Conservation (phyloP, 2,113 vertebrate species). For the Sander vitreus region DNA sequence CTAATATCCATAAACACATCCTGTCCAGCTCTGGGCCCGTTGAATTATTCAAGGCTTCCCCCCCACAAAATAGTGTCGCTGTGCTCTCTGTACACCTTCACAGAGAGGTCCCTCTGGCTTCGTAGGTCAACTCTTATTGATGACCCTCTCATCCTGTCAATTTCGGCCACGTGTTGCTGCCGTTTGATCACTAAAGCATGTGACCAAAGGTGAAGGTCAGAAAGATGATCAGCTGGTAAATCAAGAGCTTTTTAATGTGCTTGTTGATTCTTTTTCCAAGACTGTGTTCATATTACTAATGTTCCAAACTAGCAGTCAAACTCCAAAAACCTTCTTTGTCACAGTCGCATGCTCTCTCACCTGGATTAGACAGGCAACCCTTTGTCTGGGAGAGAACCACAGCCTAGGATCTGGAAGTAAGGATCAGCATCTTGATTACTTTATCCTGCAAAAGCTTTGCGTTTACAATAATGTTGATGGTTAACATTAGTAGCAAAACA, state of each 20-base stretch:
- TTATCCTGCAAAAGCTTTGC: background rate
- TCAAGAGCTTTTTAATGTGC: background rate
- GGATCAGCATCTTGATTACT: background rate
- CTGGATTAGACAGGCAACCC: background rate
- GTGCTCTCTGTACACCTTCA: constrained; percentile 25
- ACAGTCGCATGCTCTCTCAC: background rate
- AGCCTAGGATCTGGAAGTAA: background rate
- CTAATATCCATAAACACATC: constrained; percentile 34
- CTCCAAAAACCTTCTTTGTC: background rate
- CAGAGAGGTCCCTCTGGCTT: constrained; percentile 22
- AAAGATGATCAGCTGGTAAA: background rate
- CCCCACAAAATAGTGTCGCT: background rate
- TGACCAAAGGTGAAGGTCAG: constrained; percentile 31
- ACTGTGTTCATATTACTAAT: background rate
- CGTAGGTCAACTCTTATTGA: constrained; percentile 38
- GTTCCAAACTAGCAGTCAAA: background rate
- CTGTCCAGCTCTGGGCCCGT: constrained; percentile 4
- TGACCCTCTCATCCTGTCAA: constrained; percentile 24
- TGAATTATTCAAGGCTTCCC: constrained; percentile 35
- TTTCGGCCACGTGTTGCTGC: constrained; percentile 36
- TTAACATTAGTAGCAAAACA: constrained; percentile 26
- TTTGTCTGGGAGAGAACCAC: background rate
- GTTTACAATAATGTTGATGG: background rate
- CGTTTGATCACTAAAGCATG: background rate
- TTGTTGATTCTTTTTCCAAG: background rate